Conservation (phyloP, 2,888 invertebrate species). For the Peribatodes rhomboidaria region DNA sequence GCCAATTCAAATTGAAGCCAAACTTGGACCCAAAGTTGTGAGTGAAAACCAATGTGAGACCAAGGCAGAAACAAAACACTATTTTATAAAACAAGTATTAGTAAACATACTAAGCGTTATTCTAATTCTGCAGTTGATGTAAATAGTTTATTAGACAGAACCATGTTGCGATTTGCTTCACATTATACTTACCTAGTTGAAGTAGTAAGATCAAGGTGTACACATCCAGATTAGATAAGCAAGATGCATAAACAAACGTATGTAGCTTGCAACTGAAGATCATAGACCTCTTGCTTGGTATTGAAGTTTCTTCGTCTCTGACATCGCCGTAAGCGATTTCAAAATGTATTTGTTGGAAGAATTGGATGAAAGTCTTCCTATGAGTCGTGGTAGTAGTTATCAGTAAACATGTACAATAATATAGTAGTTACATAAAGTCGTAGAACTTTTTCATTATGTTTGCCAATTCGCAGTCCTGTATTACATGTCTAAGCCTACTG, state of each 20-base stretch:
- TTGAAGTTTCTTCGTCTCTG: slow-evolving; percentile 4
- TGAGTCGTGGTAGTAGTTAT: too few species aligned
- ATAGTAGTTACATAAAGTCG: too few species aligned
- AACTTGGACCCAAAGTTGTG: too few species aligned
- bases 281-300: slow-evolving; percentile 20
- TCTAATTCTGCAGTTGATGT: neutral
- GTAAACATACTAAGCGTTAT: neutral
- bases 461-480: too few species aligned
- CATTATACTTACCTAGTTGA: neutral
- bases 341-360: neutral
- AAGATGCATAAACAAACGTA: slow-evolving; percentile 22
- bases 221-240: slow-evolving; percentile 45
- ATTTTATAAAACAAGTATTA: neutral
- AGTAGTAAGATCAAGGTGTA: slow-evolving; percentile 36
- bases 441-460: too few species aligned
- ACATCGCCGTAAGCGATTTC: too few species aligned
- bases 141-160: slow-evolving; percentile 13
- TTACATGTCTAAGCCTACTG: too few species aligned
- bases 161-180: slow-evolving; percentile 24
- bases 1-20: too few species aligned
- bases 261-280: slow-evolving; percentile 14
- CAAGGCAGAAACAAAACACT: neutral
- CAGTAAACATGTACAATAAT: too few species aligned
- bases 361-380: too few species aligned
- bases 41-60: too few species aligned